Evolutionary conservation across 2,113 vertebrate genomes (phyloP).

Genomic region (Bufo bufo): DNA sequence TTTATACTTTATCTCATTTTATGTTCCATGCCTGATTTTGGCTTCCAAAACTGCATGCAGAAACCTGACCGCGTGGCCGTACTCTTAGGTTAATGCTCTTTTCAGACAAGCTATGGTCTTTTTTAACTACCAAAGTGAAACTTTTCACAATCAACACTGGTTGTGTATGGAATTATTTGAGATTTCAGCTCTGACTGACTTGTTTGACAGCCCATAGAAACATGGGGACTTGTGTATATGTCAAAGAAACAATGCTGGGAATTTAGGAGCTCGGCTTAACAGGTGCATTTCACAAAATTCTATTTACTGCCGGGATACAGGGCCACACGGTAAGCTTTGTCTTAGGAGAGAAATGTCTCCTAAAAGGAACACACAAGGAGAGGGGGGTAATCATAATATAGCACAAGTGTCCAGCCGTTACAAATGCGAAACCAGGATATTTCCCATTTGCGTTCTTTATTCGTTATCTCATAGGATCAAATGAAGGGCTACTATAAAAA

Average conservation of each 20-base stretch:
- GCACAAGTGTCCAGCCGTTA: not conserved
- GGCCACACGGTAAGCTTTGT: not conserved
- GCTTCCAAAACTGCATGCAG: no score
- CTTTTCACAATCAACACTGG: not conserved
- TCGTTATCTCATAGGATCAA: no score
- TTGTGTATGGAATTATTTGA: not conserved
- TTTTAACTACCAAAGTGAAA: not conserved
- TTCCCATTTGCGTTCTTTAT: no score
- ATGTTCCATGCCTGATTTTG: no score
- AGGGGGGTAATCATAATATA: not conserved
- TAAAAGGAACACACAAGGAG: not conserved
- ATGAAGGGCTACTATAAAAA: no score
- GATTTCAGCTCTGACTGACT: not conserved
- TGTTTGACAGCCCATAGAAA: conserved; percentile 12
- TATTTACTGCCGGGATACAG: not conserved
- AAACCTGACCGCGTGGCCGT: no score
- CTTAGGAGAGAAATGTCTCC: not conserved
- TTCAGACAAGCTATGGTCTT: not conserved
- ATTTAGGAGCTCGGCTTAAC: conserved; percentile 18
- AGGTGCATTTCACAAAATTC: conserved; percentile 35
- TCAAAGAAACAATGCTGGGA: conserved; percentile 31
- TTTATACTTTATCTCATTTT: no score
- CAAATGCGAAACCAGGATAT: not conserved
- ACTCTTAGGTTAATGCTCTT: no score
- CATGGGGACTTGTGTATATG: conserved; percentile 12